Evolutionary conservation across 2,797 vertebrate species (phyloP).

Genomic region (Erethizon dorsatum): DNA sequence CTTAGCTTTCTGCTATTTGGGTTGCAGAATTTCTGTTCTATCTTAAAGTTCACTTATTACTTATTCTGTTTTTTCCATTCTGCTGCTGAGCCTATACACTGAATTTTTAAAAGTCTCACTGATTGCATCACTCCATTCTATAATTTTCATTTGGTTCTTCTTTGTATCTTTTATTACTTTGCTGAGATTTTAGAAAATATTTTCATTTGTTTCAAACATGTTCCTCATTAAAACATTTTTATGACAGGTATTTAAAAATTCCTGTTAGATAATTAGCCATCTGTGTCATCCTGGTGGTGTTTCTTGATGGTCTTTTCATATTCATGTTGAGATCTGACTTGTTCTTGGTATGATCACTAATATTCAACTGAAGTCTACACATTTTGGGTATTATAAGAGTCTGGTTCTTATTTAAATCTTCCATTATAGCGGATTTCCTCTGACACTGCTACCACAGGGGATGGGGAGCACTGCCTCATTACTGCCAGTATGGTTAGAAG

Average conservation of each 20-base stretch:
- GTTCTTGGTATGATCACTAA: not conserved
- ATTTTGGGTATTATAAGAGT: not conserved
- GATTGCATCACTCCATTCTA: not conserved
- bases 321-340: not conserved
- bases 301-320: not conserved
- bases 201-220: not conserved
- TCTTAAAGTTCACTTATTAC: not conserved
- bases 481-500: not conserved
- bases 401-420: not conserved
- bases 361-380: not conserved
- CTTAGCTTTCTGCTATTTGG: not conserved
- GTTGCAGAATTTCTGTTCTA: not conserved
- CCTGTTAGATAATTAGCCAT: conserved; percentile 29
- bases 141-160: conserved; percentile 1
- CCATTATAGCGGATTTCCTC: not conserved
- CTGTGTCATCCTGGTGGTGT: not conserved
- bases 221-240: not conserved
- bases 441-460: not conserved
- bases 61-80: not conserved
- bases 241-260: not conserved
- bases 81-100: not conserved
- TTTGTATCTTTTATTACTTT: not conserved
- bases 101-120: not conserved
- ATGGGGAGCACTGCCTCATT: not conserved
- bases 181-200: not conserved